A percentile compares a stretch with the other conserved stretches of the same genome.
These are phyloP conservation scores for Drosophila pruinosa DNA, from an alignment of 1,140 invertebrate genomes.

Conservation along the genomic window DNA sequence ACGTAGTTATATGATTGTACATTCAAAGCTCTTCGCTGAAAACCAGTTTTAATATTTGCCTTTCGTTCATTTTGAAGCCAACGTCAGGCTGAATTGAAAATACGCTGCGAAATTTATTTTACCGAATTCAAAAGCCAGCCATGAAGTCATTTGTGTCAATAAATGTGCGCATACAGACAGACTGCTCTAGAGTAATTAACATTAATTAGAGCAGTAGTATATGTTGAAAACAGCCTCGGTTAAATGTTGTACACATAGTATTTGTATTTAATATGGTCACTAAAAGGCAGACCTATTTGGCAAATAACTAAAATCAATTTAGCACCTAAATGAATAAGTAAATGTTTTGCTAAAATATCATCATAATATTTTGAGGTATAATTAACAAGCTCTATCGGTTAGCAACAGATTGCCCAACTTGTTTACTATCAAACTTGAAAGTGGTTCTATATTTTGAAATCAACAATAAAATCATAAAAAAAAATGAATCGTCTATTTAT, in stretches of 20 bases:
- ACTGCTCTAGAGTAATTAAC: slow-evolving; percentile 54
- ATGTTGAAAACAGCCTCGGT: slow-evolving; percentile 6
- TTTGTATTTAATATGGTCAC: slow-evolving; percentile 7
- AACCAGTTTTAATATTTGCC: slow-evolving; percentile 23
- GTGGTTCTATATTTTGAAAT: slow-evolving; percentile 46
- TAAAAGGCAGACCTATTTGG: slow-evolving; percentile 10
- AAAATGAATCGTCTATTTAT: slow-evolving; percentile 24
- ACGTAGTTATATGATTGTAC: not conserved
- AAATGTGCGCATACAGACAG: slow-evolving; percentile 15
- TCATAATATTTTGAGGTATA: slow-evolving; percentile 58
- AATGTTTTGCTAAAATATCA: slow-evolving; percentile 34
- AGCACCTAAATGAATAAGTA: slow-evolving; percentile 25
- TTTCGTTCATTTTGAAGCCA: not conserved
- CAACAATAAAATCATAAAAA: slow-evolving; percentile 72
- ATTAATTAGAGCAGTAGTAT: slow-evolving; percentile 62
- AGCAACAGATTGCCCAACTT: slow-evolving; percentile 48
- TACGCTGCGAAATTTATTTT: slow-evolving; percentile 13
- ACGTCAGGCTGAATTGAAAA: slow-evolving; percentile 3
- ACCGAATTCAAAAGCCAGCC: slow-evolving; percentile 28
- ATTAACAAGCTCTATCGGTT: slow-evolving; percentile 56
- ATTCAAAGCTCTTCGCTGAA: not conserved
- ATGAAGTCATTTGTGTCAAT: slow-evolving; percentile 52
- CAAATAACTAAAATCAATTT: slow-evolving; percentile 49
- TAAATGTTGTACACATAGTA: not conserved
- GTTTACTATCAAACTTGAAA: slow-evolving; percentile 33